phyloP scores from a whole-genome alignment of 2,113 vertebrate genomes.

The Corythaixoides concolor region DNA sequence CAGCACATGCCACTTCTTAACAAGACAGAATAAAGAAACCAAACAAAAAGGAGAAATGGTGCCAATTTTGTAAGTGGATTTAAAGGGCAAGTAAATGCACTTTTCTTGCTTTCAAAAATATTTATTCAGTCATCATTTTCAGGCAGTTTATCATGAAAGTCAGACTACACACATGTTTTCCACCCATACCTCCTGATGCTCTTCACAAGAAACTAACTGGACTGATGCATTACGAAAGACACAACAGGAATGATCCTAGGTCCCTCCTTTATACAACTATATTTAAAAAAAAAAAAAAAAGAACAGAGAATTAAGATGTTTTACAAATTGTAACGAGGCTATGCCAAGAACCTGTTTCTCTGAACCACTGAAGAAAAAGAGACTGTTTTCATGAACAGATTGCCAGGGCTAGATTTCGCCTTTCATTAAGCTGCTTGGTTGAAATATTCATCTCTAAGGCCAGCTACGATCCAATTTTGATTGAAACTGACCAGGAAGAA shows the following conservation, averaged over 20 bases:
- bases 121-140: neutral
- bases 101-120: neutral
- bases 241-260: neutral
- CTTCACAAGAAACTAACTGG: neutral
- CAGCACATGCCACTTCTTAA: slow-evolving; percentile 5
- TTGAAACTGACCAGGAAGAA: neutral
- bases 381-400: neutral
- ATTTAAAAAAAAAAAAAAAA: neutral
- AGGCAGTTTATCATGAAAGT: neutral
- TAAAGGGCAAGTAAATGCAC: neutral
- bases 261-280: neutral
- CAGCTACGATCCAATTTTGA: neutral
- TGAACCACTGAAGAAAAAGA: neutral
- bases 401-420: neutral
- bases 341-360: neutral
- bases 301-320: neutral
- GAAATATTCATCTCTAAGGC: neutral
- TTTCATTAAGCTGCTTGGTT: neutral
- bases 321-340: neutral
- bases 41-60: neutral
- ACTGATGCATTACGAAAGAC: neutral
- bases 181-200: neutral
- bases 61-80: neutral
- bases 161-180: neutral
- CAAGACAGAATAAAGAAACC: neutral